Base-by-base conservation (phyloP, 2,888 invertebrate species). In the Alsophila aescularia region DNA sequence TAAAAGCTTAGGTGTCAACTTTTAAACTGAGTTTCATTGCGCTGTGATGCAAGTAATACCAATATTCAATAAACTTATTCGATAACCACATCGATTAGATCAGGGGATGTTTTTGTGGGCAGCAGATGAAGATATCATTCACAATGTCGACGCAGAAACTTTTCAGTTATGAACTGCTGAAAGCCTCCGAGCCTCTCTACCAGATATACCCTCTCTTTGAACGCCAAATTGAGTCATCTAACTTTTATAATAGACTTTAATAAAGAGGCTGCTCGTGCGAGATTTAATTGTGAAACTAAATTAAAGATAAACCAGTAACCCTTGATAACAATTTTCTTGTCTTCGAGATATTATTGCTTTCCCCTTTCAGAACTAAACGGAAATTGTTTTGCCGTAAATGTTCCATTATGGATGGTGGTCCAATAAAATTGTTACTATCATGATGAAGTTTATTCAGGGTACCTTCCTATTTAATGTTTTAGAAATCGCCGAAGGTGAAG, bases 341-440 rank as follows among this genome's bases (percentile, higher is more conserved):
- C 53, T 42, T 42, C 14, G 16, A 14, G 35, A 13, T 12, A 15
- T 50, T 49, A 49, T 44, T 48, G 47, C 39, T 49, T 52, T 39
- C 31, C 27, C 34, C 37, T 36, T 13, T 37, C 32, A 15, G 29
- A 42, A 47, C 52, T 16, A 24, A 48, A 36, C 37, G 35, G 60
- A 56, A 60, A 60, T 53, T 39, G 49, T 47, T 29, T 34, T 45
- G 24, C 31, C 50, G 49, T 45, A 45, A 6, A 47, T 31, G 42
- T 24, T 15, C 37, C 16, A n/a, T n/a, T 34, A 51, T 58, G 58
- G 32, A 61, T 61, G 48, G 31, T 44, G 27, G 36, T 15, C 15
- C 57, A 48, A 58, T 64, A 53, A 61, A 64, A 53, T 34, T 42
- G 29, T 41, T 54, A 37, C 24, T 34, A 50, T 43, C 35, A 52